phyloP scores from a whole-genome alignment of 2,797 vertebrate genomes.

The Echeneis naucrates region DNA sequence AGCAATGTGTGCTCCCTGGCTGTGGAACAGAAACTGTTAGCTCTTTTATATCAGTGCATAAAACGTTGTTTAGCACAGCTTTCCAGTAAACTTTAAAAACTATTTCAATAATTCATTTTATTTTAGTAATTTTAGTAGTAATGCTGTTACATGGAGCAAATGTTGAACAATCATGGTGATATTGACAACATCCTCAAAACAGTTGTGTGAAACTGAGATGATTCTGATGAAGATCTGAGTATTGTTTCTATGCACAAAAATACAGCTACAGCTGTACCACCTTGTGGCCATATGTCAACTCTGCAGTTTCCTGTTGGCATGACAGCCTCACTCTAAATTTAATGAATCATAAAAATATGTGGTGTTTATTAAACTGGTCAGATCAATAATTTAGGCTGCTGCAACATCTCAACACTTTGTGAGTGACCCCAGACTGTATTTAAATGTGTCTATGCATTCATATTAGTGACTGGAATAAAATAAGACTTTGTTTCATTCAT shows the following conservation, averaged over 20 bases:
- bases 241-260: background rate
- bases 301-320: background rate
- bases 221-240: background rate
- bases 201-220: background rate
- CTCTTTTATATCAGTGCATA: too few species aligned
- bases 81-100: too few species aligned
- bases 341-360: background rate
- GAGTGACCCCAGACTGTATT: background rate
- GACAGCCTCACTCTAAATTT: background rate
- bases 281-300: slow-evolving; percentile 12
- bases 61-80: too few species aligned
- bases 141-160: too few species aligned
- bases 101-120: too few species aligned
- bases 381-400: background rate
- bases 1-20: too few species aligned
- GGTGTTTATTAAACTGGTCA: background rate
- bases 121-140: too few species aligned
- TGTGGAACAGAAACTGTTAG: too few species aligned
- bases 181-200: background rate
- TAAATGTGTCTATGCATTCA: background rate
- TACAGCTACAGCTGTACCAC: slow-evolving; percentile 1
- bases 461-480: too few species aligned
- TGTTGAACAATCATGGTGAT: background rate
- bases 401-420: background rate
- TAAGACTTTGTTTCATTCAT: too few species aligned